Conservation (phyloP, 2,888 invertebrate species). For the Epiblema foenella region DNA sequence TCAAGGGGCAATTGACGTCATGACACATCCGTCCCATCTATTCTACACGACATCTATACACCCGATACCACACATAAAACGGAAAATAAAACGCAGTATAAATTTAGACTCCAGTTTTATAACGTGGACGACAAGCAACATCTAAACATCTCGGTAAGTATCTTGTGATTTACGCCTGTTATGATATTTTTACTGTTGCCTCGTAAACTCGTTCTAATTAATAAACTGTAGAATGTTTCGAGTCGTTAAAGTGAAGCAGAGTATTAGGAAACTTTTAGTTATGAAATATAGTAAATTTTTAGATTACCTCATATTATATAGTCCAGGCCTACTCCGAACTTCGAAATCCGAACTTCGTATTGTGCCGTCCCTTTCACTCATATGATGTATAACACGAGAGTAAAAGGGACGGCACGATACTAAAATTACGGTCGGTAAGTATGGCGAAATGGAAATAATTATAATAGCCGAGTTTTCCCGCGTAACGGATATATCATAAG, state of each 20-base stretch:
- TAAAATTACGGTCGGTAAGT: too few species aligned
- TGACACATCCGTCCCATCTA: conserved; percentile 53
- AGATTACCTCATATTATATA: conserved; percentile 11
- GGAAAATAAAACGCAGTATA: conserved; percentile 37
- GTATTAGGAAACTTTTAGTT: conserved; percentile 25
- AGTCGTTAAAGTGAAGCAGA: conserved; percentile 29
- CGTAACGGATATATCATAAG: too few species aligned
- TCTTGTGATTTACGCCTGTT: conserved; percentile 39
- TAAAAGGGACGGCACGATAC: too few species aligned
- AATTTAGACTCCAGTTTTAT: conserved; percentile 42
- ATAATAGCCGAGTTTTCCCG: too few species aligned
- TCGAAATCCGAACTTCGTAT: too few species aligned
- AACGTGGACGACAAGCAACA: conserved; percentile 41
- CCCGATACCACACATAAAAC: conserved; percentile 39
- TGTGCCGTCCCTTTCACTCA: too few species aligned
- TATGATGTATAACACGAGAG: too few species aligned
- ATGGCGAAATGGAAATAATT: too few species aligned
- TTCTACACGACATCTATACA: conserved; percentile 41
- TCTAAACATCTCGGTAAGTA: conserved; percentile 42
- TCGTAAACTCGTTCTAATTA: conserved; percentile 41
- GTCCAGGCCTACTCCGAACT: too few species aligned
- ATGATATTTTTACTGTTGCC: conserved; percentile 43
- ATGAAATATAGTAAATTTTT: conserved; percentile 22
- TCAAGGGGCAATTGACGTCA: background rate
- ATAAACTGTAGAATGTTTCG: conserved; percentile 34